Evolutionary conservation across 2,113 vertebrate species (phyloP).

Genomic region (Onychostruthus taczanowskii): DNA sequence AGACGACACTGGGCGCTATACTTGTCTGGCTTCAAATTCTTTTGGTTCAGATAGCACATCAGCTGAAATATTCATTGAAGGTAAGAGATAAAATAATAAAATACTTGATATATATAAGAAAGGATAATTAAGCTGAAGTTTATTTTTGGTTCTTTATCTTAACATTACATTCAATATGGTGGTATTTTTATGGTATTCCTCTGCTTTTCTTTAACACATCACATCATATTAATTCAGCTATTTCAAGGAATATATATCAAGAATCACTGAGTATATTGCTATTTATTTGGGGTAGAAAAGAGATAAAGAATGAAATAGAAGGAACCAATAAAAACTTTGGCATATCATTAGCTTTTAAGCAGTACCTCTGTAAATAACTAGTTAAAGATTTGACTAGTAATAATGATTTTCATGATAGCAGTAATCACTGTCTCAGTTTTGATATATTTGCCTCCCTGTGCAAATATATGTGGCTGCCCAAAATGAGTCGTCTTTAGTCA

Average conservation of each 20-base stretch:
- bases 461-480: background rate
- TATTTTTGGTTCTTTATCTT: background rate
- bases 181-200: background rate
- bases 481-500: background rate
- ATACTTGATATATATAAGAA: background rate
- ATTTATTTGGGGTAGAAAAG: background rate
- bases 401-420: background rate
- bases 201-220: background rate
- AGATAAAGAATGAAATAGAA: background rate
- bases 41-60: conserved; percentile 92
- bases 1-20: conserved; percentile 97
- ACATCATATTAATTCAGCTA: background rate
- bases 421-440: background rate
- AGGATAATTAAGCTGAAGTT: background rate
- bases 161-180: background rate
- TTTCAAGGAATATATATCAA: background rate
- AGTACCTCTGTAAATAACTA: background rate
- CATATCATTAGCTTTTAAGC: background rate
- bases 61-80: conserved; percentile 97
- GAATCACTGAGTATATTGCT: background rate
- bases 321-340: background rate
- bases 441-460: background rate
- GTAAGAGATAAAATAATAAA: conserved; percentile 67
- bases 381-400: background rate
- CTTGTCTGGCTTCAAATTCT: conserved; percentile 91